phyloP scores from a whole-genome alignment of 2,113 vertebrate genomes.

The Cyrtonyx montezumae region DNA sequence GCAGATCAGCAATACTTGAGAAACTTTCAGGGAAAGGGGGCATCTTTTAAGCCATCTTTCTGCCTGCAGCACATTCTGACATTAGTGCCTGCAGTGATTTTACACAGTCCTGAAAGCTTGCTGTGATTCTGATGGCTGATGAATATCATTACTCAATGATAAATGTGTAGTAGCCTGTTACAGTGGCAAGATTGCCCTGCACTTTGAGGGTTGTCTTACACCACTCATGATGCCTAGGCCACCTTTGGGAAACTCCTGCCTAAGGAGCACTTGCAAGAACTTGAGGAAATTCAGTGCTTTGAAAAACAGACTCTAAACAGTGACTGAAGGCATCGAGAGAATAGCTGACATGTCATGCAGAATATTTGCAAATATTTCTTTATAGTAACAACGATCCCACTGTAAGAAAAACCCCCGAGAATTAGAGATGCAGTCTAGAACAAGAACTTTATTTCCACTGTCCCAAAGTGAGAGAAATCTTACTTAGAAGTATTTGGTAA shows the following conservation, averaged over 20 bases:
- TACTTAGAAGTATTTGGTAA: background rate
- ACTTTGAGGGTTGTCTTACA: background rate
- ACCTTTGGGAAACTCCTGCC: background rate
- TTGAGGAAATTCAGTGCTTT: background rate
- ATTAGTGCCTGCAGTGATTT: background rate
- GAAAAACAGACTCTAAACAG: background rate
- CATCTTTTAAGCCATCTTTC: conserved; percentile 51
- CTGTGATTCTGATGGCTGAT: background rate
- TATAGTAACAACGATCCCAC: background rate
- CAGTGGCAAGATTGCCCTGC: background rate
- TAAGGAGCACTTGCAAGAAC: background rate
- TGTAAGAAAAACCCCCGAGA: background rate
- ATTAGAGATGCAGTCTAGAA: background rate
- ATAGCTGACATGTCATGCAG: background rate
- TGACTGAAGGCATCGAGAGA: background rate
- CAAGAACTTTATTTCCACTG: background rate
- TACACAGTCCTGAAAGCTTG: background rate
- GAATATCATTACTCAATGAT: background rate
- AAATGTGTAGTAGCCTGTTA: background rate
- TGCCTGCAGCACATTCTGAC: conserved; percentile 43
- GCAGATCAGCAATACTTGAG: conserved; percentile 24
- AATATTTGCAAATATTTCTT: background rate
- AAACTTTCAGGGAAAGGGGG: conserved; percentile 46
- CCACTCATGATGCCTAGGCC: background rate
- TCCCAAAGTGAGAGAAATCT: background rate